Conservation (phyloP, 2,888 invertebrate species). For the Drosophila silvestris region DNA sequence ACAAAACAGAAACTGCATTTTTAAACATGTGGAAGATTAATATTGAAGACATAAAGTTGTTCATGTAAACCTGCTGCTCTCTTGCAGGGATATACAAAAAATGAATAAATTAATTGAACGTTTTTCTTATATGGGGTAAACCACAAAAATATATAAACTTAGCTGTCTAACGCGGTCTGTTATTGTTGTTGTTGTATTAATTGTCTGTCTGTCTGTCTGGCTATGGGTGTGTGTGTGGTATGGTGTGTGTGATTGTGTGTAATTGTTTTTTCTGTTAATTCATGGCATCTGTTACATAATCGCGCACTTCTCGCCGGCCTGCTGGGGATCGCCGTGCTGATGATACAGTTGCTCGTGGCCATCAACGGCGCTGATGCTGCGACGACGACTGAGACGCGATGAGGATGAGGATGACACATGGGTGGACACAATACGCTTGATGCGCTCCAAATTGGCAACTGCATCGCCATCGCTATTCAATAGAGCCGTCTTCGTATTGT, state of each 20-base stretch:
- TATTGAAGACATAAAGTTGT: slow-evolving; percentile 38
- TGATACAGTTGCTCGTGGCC: slow-evolving; percentile 84
- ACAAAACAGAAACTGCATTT: slow-evolving; percentile 31
- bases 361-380: slow-evolving; percentile 78
- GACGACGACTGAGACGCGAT: slow-evolving; percentile 68
- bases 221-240: slow-evolving; percentile 19
- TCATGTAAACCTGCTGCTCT: slow-evolving; percentile 3
- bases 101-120: slow-evolving; percentile 52
- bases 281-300: slow-evolving; percentile 76
- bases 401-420: slow-evolving; percentile 86
- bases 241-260: slow-evolving; percentile 21
- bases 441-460: slow-evolving; percentile 89
- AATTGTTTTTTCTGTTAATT: slow-evolving; percentile 15
- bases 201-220: slow-evolving; percentile 1
- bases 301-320: slow-evolving; percentile 82
- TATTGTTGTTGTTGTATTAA: background rate
- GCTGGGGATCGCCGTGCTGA: slow-evolving; percentile 84
- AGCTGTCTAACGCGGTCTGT: slow-evolving; percentile 12
- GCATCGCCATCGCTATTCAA: slow-evolving; percentile 92
- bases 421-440: slow-evolving; percentile 87
- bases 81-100: slow-evolving; percentile 28
- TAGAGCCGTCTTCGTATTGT: slow-evolving; percentile 93
- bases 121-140: slow-evolving; percentile 3
- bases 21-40: slow-evolving; percentile 40
- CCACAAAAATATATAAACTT: slow-evolving; percentile 37